Conservation (phyloP, 2,888 invertebrate genomes). For the Macrophya annulata region DNA sequence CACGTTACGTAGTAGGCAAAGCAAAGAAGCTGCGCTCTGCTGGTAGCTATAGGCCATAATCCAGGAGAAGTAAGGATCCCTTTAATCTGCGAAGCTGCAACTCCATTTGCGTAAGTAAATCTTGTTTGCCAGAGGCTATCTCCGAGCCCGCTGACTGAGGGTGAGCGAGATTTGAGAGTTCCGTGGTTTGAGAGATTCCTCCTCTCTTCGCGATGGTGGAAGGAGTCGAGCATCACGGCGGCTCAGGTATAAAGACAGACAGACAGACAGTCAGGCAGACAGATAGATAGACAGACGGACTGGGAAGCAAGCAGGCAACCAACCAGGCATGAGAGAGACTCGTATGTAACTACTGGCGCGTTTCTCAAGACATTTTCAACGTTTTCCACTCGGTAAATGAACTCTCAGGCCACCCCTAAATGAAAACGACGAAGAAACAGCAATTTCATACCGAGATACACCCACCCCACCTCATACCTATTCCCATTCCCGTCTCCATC, state of each 20-base stretch:
- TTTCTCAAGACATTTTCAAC: conserved; percentile 52
- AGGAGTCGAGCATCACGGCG: conserved; percentile 39
- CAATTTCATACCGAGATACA: conserved; percentile 53
- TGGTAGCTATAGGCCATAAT: conserved; percentile 60
- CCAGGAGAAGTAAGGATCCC: conserved; percentile 53
- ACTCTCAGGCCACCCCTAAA: conserved; percentile 45
- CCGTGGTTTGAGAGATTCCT: conserved; percentile 39
- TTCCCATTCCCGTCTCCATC: conserved; percentile 54
- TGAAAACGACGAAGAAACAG: conserved; percentile 50
- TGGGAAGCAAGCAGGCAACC: conserved; percentile 14
- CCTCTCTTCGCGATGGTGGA: background rate
- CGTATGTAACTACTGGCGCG: conserved; percentile 52
- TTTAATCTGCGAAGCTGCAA: conserved; percentile 57
- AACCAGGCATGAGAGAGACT: conserved; percentile 20
- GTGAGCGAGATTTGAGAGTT: conserved; percentile 53
- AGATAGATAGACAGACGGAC: conserved; percentile 14
- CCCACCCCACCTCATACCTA: conserved; percentile 8
- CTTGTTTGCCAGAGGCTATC: conserved; percentile 58
- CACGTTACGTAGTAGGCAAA: background rate
- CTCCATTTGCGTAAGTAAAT: conserved; percentile 59
- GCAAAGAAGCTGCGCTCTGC: conserved; percentile 2
- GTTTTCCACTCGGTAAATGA: conserved; percentile 56
- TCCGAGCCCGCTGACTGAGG: conserved; percentile 49
- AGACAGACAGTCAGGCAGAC: conserved; percentile 6
- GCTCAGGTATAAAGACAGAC: conserved; percentile 27